Evolutionary conservation across 2,113 vertebrate genomes (phyloP).

Genomic region (Antennarius striatus): DNA sequence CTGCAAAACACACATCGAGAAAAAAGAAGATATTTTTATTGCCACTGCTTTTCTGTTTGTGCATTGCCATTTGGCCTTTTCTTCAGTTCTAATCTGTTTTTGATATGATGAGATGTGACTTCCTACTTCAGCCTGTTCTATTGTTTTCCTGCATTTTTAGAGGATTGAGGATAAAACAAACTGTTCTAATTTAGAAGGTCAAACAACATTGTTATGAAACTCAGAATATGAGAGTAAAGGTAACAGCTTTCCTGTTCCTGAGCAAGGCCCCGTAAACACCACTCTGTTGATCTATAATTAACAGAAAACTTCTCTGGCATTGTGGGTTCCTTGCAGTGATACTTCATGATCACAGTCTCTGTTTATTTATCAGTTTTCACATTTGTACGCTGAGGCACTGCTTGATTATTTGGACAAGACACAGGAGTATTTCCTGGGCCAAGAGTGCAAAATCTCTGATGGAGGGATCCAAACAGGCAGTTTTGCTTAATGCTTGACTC

Average conservation of each 20-base stretch:
- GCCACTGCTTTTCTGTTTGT: constrained; percentile 46
- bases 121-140: constrained; percentile 70
- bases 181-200: constrained; percentile 84
- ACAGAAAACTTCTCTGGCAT: constrained; percentile 66
- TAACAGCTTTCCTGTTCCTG: constrained; percentile 68
- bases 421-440: constrained; percentile 76
- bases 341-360: constrained; percentile 73
- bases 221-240: constrained; percentile 74
- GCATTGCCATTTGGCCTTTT: constrained; percentile 72
- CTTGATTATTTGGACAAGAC: constrained; percentile 82
- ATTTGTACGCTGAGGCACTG: constrained; percentile 79
- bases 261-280: constrained; percentile 50
- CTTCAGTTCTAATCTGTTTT: constrained; percentile 78
- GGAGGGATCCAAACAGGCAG: constrained; percentile 70
- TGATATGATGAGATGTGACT: constrained; percentile 79
- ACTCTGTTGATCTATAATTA: constrained; percentile 65
- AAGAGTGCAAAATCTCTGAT: constrained; percentile 74
- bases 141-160: constrained; percentile 77
- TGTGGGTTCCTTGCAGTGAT: constrained; percentile 54
- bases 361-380: constrained; percentile 83
- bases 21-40: constrained; percentile 28
- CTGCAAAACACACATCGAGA: neutral
- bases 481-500: constrained; percentile 82
- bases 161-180: constrained; percentile 80
- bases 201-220: constrained; percentile 79